Conservation (phyloP, 2,113 vertebrate genomes). For the Cephalophus harveyi region DNA sequence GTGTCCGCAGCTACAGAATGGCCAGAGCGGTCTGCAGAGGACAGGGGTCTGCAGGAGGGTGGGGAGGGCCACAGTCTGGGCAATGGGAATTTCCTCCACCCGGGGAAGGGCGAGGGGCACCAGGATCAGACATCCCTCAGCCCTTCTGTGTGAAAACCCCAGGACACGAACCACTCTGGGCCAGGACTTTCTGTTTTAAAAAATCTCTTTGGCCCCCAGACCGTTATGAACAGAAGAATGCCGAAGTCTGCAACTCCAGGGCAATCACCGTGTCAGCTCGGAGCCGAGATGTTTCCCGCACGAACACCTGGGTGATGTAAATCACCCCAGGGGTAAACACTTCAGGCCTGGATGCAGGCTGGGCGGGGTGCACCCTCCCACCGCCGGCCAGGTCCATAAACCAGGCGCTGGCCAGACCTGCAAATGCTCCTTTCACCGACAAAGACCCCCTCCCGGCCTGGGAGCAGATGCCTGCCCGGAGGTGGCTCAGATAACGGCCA, state of each 20-base stretch:
- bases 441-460: slow-evolving; percentile 35
- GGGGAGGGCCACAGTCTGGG: background rate
- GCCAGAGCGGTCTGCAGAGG: background rate
- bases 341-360: slow-evolving; percentile 75
- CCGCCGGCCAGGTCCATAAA: slow-evolving; percentile 59
- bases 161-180: background rate
- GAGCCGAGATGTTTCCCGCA: slow-evolving; percentile 82
- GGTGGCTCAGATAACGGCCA: background rate
- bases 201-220: slow-evolving; percentile 70
- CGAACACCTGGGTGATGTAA: slow-evolving; percentile 95
- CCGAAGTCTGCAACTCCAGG: slow-evolving; percentile 80
- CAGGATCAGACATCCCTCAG: background rate
- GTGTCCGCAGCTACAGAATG: fast-evolving
- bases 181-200: fast-evolving
- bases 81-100: background rate
- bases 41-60: fast-evolving
- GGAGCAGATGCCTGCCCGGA: background rate
- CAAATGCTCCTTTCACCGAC: slow-evolving; percentile 53
- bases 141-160: background rate
- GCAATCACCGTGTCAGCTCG: slow-evolving; percentile 80
- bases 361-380: background rate
- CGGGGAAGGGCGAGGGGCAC: background rate
- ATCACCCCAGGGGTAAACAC: slow-evolving; percentile 93
- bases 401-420: slow-evolving; percentile 61
- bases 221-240: slow-evolving; percentile 81